phyloP scores from a whole-genome alignment of 1,140 invertebrate species.

The Pseudomyrmex gracilis region DNA sequence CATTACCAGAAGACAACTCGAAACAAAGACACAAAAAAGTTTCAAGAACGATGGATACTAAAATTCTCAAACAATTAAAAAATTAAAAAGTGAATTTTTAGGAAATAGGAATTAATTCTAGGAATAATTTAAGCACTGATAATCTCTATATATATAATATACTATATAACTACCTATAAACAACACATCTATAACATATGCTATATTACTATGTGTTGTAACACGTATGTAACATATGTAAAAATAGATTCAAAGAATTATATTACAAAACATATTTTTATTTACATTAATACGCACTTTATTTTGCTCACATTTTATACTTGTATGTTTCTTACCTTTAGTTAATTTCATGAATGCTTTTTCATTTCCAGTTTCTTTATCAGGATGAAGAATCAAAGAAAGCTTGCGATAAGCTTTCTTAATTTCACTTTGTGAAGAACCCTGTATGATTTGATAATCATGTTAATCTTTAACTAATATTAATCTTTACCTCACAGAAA shows the following conservation, averaged over 20 bases:
- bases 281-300: neutral
- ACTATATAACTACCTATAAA: constrained; percentile 16
- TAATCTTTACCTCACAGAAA: neutral
- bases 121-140: no score
- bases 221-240: neutral
- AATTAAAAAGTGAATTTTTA: no score
- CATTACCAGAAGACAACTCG: neutral
- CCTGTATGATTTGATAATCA: constrained; percentile 86
- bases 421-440: constrained; percentile 94
- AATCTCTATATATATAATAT: neutral
- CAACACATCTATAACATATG: neutral
- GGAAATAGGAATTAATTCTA: no score
- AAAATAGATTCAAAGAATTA: constrained; percentile 24
- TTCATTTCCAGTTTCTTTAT: constrained; percentile 98
- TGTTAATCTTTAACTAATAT: no score
- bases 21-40: no score
- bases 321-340: constrained; percentile 91
- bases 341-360: constrained; percentile 99
- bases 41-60: no score
- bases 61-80: no score
- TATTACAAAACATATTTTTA: neutral
- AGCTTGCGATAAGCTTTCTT: constrained; percentile 98
- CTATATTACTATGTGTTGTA: neutral
- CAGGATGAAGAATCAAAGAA: constrained; percentile 97
- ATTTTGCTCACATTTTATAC: neutral